phyloP scores from a whole-genome alignment of 2,888 invertebrate species.

The Epistrophe grossulariae region DNA sequence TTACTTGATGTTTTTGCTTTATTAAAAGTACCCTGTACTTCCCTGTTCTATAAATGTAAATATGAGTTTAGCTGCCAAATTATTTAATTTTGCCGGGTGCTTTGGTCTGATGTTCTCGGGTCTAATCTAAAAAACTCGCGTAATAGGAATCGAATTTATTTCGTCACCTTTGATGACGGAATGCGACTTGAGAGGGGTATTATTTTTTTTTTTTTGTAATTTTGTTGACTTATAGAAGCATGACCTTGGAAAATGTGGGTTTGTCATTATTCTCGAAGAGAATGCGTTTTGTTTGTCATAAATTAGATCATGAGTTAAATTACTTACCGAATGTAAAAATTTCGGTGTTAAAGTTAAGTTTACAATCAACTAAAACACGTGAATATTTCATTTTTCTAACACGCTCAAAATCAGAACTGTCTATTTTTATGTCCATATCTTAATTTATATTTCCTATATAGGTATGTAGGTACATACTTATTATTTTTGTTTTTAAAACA shows the following conservation, averaged over 20 bases:
- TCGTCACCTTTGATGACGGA: conserved; percentile 59
- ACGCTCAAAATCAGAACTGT: too few relatives aligned
- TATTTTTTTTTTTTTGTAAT: neutral
- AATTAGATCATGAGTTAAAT: too few relatives aligned
- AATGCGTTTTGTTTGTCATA: neutral
- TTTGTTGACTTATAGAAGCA: conserved; percentile 2
- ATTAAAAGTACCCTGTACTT: conserved; percentile 6
- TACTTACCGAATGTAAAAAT: too few relatives aligned
- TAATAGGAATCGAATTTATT: conserved; percentile 11
- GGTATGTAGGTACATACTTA: too few relatives aligned
- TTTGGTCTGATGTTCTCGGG: neutral
- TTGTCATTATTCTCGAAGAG: conserved; percentile 9
- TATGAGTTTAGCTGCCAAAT: conserved; percentile 38
- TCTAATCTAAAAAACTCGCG: conserved; percentile 5
- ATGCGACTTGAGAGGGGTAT: conserved; percentile 1
- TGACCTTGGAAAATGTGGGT: conserved; percentile 59
- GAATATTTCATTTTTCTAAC: too few relatives aligned
- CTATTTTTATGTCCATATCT: too few relatives aligned
- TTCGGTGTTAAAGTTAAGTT: too few relatives aligned
- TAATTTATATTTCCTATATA: too few relatives aligned
- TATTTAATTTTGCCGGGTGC: conserved; percentile 36
- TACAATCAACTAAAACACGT: too few relatives aligned
- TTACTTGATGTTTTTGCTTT: conserved; percentile 10
- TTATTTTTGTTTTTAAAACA: too few relatives aligned
- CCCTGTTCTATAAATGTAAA: conserved; percentile 53